phyloP scores from a whole-genome alignment of 2,888 invertebrate species.

The Cremastobaeus sp. region DNA sequence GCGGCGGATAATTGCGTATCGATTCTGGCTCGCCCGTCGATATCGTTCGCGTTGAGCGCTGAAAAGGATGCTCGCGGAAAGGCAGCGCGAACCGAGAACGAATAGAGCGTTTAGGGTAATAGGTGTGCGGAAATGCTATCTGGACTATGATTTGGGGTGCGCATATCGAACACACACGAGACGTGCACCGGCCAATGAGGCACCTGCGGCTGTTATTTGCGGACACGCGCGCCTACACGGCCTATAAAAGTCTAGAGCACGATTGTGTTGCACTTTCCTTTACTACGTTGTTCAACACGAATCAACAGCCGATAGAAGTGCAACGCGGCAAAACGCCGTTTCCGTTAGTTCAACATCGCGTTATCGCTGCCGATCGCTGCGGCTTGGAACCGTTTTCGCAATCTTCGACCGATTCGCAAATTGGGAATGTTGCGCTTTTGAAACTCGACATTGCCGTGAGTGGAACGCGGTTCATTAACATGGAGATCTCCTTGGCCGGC shows the following conservation, averaged over 20 bases:
- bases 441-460: too few species aligned
- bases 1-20: slow-evolving; percentile 61
- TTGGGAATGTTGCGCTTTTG: too few species aligned
- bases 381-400: too few species aligned
- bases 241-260: slow-evolving; percentile 17
- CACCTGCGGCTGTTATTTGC: slow-evolving; percentile 45
- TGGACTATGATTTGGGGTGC: slow-evolving; percentile 47
- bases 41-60: slow-evolving; percentile 46
- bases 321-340: slow-evolving; percentile 34
- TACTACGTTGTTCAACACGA: slow-evolving; percentile 45
- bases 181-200: not conserved
- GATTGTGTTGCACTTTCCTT: slow-evolving; percentile 37
- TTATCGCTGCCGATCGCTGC: too few species aligned
- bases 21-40: slow-evolving; percentile 58
- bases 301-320: slow-evolving; percentile 39
- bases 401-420: too few species aligned
- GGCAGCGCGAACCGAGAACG: slow-evolving; percentile 22
- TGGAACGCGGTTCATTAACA: too few species aligned
- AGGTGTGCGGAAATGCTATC: slow-evolving; percentile 42
- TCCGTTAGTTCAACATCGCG: slow-evolving; percentile 36
- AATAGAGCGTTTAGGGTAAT: slow-evolving; percentile 45
- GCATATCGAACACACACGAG: slow-evolving; percentile 32
- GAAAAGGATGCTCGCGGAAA: slow-evolving; percentile 52
- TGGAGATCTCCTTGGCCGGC: too few species aligned
- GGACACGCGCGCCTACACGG: slow-evolving; percentile 20